A percentile compares a stretch with the other conserved stretches of the same genome.
These are phyloP conservation scores for Bactericera cockerelli DNA, from an alignment of 1,140 invertebrate genomes.

Conservation along the genomic window DNA sequence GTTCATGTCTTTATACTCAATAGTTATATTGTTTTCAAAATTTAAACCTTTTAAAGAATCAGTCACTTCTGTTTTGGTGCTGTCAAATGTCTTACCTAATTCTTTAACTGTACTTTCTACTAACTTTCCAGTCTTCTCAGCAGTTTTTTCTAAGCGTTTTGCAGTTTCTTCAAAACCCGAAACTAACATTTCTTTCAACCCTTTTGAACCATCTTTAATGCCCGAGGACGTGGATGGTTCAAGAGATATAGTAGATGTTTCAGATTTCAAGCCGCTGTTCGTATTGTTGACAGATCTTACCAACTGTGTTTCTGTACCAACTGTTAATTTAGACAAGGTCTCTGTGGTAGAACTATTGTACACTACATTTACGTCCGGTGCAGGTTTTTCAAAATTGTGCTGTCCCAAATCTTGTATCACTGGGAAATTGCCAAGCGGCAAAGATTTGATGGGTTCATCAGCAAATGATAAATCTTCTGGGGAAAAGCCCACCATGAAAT, in stretches of 20 bases:
- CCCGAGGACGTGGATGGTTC: neutral
- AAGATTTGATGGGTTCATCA: constrained; percentile 1
- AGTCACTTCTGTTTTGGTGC: neutral
- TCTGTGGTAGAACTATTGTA: constrained; percentile 6
- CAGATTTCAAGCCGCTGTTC: neutral
- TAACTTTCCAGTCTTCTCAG: neutral
- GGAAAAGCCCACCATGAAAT: neutral
- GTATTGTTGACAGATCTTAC: neutral
- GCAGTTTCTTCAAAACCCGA: neutral
- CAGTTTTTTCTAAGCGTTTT: neutral
- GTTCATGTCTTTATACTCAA: no score
- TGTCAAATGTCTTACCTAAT: neutral
- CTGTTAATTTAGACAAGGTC: neutral
- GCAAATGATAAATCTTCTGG: constrained; percentile 1
- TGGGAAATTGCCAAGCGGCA: neutral
- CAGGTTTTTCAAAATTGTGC: no score
- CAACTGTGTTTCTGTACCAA: constrained; percentile 1
- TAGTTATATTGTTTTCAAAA: no score
- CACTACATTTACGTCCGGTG: neutral
- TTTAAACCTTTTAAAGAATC: neutral
- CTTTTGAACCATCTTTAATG: neutral
- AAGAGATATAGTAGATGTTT: neutral
- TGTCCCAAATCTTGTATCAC: neutral
- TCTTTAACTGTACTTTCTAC: neutral
- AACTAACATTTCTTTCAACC: neutral